Conservation (phyloP, 2,797 vertebrate genomes). For the Acanthurus tractus region DNA sequence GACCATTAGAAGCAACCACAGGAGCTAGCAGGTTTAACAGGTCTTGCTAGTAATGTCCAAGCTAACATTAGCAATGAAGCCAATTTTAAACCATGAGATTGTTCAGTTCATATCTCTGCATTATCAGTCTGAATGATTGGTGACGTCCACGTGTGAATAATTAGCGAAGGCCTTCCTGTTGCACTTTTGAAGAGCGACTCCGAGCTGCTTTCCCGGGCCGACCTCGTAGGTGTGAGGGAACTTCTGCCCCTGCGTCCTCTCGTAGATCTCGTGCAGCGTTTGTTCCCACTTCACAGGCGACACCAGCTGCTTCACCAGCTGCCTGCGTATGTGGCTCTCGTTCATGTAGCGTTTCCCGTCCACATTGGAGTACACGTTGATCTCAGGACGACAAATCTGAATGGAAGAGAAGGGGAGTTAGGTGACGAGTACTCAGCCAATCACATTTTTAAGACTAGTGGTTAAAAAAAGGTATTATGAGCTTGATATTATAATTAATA, state of each 20-base stretch:
- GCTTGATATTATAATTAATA: no score
- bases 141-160: slow-evolving; percentile 86
- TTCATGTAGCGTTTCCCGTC: slow-evolving; percentile 89
- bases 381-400: slow-evolving; percentile 87
- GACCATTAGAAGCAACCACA: slow-evolving; percentile 22
- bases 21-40: slow-evolving; percentile 17
- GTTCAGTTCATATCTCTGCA: not conserved
- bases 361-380: slow-evolving; percentile 92
- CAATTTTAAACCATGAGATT: not conserved
- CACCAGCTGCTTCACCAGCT: slow-evolving; percentile 91
- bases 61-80: not conserved
- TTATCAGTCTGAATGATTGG: slow-evolving; percentile 40
- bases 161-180: slow-evolving; percentile 92
- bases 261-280: slow-evolving; percentile 91
- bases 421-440: not conserved
- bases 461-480: not conserved
- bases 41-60: not conserved
- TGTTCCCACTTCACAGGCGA: slow-evolving; percentile 97
- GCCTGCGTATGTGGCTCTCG: slow-evolving; percentile 81
- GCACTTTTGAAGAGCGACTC: slow-evolving; percentile 88
- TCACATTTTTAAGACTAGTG: no score
- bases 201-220: slow-evolving; percentile 93
- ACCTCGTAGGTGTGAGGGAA: slow-evolving; percentile 94
- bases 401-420: not conserved
- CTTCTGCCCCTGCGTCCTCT: slow-evolving; percentile 85